Base-by-base conservation (phyloP, 1,140 invertebrate species). In the Glossosoma conforme region DNA sequence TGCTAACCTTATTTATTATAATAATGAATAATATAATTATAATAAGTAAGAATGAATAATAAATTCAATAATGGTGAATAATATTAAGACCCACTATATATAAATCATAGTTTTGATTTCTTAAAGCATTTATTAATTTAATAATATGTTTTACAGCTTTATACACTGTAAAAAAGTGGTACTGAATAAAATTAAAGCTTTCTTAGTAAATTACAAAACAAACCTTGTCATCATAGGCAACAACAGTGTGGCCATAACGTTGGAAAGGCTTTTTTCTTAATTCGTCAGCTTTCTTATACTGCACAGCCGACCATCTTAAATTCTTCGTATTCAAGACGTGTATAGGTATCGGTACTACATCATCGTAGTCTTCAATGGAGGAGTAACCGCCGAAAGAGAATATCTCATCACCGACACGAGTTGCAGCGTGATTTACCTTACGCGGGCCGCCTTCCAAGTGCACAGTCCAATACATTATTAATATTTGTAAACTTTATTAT, bases 351-450 rank as follows among this genome's bases (percentile, higher is more conserved):
- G 87, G 83, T 13, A 82, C 75, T 67, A 89, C 82, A 61, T 89
- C 84, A 41, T 69, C 70, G 57, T 70, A 67, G 47, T 74, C 69
- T 10, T 62, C 66, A 15, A 80, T 82, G 2, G 86, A 88, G 62
- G 86, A 91, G 64, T 91, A 96, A 14, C 92, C 93, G 17, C 92
- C 93, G 73, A 96, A 96, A 1, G 88, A 90, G 65, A 85, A 95
- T 42, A 96, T 90, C 60, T 81, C 82, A 50, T 87, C 80, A 13
- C 78, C 82, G 30, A 94, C 81, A 42, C 81, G 77, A 24, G 90
- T 89, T n/a, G 91, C 89, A 9, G 92, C 91, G 80, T 95, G 92
- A 68, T 96, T 96, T 1, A 95, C 83, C 20, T 78, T 72, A 61
- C 81, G 76, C 2, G 87, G 89, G 17, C 90, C 90, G 30, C 89